Conservation (phyloP, 2,888 invertebrate genomes). For the Drosophila lutescens region DNA sequence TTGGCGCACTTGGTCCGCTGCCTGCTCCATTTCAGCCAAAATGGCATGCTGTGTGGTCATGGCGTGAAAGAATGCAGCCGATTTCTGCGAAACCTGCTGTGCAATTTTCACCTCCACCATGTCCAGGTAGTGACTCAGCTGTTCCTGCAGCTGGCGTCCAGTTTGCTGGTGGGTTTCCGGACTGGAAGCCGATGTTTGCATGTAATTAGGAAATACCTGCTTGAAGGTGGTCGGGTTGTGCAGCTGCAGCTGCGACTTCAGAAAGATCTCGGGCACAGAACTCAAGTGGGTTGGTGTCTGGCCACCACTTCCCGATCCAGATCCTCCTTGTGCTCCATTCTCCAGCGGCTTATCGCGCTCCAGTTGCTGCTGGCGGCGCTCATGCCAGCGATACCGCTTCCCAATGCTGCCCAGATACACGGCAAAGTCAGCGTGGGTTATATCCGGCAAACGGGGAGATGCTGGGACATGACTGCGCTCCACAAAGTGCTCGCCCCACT, state of each 20-base stretch:
- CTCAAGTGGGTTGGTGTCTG: slow-evolving; percentile 84
- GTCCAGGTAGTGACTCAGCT: slow-evolving; percentile 96
- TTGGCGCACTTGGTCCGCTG: slow-evolving; percentile 90
- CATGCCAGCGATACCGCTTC: slow-evolving; percentile 88
- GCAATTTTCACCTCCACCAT: slow-evolving; percentile 89
- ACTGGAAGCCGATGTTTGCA: slow-evolving; percentile 70
- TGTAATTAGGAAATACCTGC: slow-evolving; percentile 91
- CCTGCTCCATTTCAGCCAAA: slow-evolving; percentile 96
- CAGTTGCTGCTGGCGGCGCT: slow-evolving; percentile 87
- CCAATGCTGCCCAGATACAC: slow-evolving; percentile 92
- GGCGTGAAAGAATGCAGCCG: slow-evolving; percentile 98
- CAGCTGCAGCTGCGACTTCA: slow-evolving; percentile 91
- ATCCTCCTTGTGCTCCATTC: slow-evolving; percentile 32
- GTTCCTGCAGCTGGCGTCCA: slow-evolving; percentile 92
- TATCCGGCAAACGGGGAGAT: slow-evolving; percentile 92
- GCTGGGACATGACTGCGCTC: slow-evolving; percentile 91
- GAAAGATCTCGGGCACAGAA: slow-evolving; percentile 93
- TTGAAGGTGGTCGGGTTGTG: slow-evolving; percentile 92
- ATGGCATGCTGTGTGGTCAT: slow-evolving; percentile 99
- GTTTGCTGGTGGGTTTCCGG: slow-evolving; percentile 82
- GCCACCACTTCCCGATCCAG: not conserved
- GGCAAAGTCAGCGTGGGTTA: slow-evolving; percentile 93
- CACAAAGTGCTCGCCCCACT: slow-evolving; percentile 98
- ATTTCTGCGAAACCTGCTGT: slow-evolving; percentile 90
- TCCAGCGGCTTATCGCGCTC: slow-evolving; percentile 51